Evolutionary conservation across 2,888 invertebrate genomes (phyloP), one percentile per base, ranked within the genome.

Genomic region (Rhamnusium bicolor): DNA sequence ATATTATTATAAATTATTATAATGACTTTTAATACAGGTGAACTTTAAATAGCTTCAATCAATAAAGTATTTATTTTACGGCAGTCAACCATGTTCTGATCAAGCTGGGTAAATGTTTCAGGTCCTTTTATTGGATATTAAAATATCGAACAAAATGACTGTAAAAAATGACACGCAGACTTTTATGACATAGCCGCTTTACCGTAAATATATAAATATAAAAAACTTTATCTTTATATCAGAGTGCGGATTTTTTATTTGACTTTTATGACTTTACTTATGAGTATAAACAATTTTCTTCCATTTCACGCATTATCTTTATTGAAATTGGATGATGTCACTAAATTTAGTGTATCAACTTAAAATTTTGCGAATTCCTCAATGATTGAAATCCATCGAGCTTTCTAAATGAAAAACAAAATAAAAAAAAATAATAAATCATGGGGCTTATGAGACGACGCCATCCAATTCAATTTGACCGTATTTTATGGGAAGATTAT

Each of bases 61-160:
- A 72, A 80, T 81, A 81, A 81, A 81, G 77, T 68, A 74, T 77
- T 75, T 71, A 75, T 74, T 81, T 81, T 81, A 80, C 75, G 74
- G 68, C 75, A 66, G 77, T 80, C 77, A 76, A 73, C 84, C 85
- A 82, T 84, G 83, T 84, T 81, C 80, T 85, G 83, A 81, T 83
- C 86, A 85, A 84, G 86, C 85, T 84, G 86, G 74, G 85, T 80
- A 83, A 84, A 83, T 80, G 83, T 69, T 73, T 58, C 71, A 70
- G 71, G 72, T 84, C 79, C 85, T 85, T 86, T 86, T 87, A 87
- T 86, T 86, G 85, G 84, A 84, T 85, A 85, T 86, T 86, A 85
- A 87, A 86, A 85, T 86, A 86, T 86, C 84, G 84, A 80, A 83
- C 81, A 76, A 79, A 80, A 74, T 74, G 84, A 79, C 83, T 81